phyloP scores from a whole-genome alignment of 2,797 vertebrate genomes.

The Manis crassicaudata region DNA sequence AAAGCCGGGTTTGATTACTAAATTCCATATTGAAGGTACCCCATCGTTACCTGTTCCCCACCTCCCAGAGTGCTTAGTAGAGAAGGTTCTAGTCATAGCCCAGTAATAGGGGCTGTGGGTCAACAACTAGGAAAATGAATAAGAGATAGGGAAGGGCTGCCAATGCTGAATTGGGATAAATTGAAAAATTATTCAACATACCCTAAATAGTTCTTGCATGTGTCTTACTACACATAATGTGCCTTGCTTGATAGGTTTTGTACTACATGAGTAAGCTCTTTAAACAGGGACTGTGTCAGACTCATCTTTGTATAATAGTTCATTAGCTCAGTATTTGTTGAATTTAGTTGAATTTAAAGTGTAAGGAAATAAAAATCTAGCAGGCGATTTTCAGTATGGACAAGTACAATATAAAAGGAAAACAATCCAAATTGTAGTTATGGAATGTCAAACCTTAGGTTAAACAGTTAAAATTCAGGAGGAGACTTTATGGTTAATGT shows the following conservation, averaged over 20 bases:
- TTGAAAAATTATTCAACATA: not conserved
- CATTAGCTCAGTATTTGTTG: not conserved
- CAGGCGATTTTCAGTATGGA: not conserved
- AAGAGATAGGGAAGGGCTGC: not conserved
- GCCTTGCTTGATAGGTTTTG: not conserved
- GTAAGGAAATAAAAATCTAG: not conserved
- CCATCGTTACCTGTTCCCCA: not conserved
- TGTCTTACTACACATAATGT: not conserved
- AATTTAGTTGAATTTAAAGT: not conserved
- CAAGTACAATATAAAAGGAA: not conserved
- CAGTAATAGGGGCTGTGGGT: not conserved
- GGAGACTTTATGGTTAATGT: not conserved
- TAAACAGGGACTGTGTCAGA: not conserved
- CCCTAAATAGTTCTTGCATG: not conserved
- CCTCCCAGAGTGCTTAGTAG: not conserved
- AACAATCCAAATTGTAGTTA: not conserved
- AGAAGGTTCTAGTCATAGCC: not conserved
- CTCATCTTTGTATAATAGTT: not conserved
- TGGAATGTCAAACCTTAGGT: not conserved
- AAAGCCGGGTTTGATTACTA: not conserved
- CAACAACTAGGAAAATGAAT: constrained; percentile 5
- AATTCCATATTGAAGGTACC: not conserved
- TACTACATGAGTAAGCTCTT: not conserved
- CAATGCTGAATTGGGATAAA: not conserved
- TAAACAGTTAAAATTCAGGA: not conserved